Base-by-base conservation (phyloP, 2,888 invertebrate species). In the Prenolepis imparis region DNA sequence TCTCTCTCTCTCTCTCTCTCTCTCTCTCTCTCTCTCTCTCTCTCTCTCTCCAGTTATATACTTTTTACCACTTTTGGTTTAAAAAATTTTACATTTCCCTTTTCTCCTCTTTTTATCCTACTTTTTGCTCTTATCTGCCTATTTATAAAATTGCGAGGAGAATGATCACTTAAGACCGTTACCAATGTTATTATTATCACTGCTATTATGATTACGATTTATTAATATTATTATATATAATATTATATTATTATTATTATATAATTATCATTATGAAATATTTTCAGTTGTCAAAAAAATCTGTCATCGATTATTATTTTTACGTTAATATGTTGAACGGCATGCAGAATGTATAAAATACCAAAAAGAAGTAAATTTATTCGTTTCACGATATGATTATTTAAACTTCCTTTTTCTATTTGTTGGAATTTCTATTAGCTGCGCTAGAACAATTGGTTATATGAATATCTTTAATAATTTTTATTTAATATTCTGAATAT, bases 141-240 rank as follows among this genome's bases (percentile, higher is more conserved):
- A 81, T 73, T 84, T 81, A 80, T 80, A 81, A 83, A 82, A 87
- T 83, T 87, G 86, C 86, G 81, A 85, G 89, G 85, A 89, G 83
- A 63, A 88, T 90, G 89, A 91, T 89, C 90, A 90, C 91, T 88
- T 89, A 90, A 90, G 90, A 92, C 91, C 93, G 94, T 94, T 94
- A 93, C 93, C 93, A 94, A 93, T 94, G 93, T 94, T 85, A 91
- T 91, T 91, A 88, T 92, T 89, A 90, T 91, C 88, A 91, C 87
- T 91, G 91, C 88, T 91, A 92, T 87, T 89, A 91, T 87, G 86
- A 90, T 85, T 91, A 87, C 75, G 67, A 59, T 83, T 84, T 89
- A 90, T 89, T 86, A 90, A 87, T 91, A 90, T 86, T 90, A 89
- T 88, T 89, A 90, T n/a, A n/a, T n/a, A n/a, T n/a, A n/a, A n/a